Percentiles rank a stretch among this genome's conserved stretches.
Conservation (phyloP, 2,888 invertebrate species). For the Synergus umbraculus region DNA sequence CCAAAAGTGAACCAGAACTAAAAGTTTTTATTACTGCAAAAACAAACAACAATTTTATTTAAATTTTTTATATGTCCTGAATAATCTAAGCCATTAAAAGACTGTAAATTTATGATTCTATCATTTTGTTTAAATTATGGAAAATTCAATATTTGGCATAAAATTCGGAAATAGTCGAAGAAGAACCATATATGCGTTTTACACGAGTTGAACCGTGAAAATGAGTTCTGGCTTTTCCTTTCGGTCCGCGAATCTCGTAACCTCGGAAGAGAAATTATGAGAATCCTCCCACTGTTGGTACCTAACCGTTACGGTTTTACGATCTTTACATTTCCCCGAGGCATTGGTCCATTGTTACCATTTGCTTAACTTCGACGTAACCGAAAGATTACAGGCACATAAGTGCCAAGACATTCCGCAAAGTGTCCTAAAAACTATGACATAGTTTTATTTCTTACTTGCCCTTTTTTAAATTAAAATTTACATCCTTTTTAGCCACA, state of each 20-base stretch:
- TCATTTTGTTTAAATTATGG: not conserved
- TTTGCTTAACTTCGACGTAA: conserved; percentile 60
- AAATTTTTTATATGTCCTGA: no score
- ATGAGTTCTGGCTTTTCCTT: conserved; percentile 51
- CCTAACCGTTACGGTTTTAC: conserved; percentile 52
- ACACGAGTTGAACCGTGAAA: conserved; percentile 46
- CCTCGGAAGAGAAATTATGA: conserved; percentile 62
- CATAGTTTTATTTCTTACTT: not conserved
- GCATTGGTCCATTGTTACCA: conserved; percentile 59
- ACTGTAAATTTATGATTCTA: no score
- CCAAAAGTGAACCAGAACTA: not conserved
- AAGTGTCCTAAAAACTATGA: not conserved
- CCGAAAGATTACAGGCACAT: conserved; percentile 47
- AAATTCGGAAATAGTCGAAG: not conserved
- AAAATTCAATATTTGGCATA: not conserved
- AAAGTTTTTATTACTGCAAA: not conserved
- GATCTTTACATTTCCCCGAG: conserved; percentile 54
- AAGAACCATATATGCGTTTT: not conserved
- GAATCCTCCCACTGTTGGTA: conserved; percentile 57
- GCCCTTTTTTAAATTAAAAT: not conserved
- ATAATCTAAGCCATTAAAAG: no score
- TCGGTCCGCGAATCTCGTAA: conserved; percentile 47
- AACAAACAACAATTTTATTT: not conserved
- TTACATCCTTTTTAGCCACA: no score
- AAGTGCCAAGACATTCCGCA: not conserved